Conservation (phyloP, 2,888 invertebrate genomes). For the Odontocolon sp. region DNA sequence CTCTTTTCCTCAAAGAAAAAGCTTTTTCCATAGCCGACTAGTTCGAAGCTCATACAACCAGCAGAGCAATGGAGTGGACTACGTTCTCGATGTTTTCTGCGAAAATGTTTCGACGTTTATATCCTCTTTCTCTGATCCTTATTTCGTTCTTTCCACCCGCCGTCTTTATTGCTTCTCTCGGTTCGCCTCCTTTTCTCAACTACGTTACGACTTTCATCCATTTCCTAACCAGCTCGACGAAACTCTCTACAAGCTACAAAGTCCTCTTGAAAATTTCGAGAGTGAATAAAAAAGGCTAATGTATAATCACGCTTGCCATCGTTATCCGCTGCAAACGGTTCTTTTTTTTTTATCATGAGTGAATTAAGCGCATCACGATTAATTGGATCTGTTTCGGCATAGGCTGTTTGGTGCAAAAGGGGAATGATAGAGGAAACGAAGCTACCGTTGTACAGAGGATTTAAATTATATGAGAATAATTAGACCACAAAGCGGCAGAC, state of each 20-base stretch:
- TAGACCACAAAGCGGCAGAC: background rate
- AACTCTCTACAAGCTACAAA: background rate
- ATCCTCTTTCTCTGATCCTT: slow-evolving; percentile 7
- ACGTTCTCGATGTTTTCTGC: background rate
- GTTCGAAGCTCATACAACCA: slow-evolving; percentile 41
- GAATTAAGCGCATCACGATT: too few species aligned
- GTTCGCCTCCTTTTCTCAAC: background rate
- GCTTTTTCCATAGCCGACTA: slow-evolving; percentile 30
- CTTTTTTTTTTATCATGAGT: too few species aligned
- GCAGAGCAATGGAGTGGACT: background rate
- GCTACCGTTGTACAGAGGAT: too few species aligned
- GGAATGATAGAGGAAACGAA: too few species aligned
- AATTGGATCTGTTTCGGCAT: background rate
- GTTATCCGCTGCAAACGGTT: too few species aligned
- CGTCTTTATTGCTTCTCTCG: background rate
- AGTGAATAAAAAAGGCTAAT: background rate
- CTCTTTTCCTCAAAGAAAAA: slow-evolving; percentile 20
- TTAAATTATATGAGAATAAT: background rate
- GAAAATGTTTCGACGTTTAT: slow-evolving; percentile 34
- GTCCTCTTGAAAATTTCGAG: background rate
- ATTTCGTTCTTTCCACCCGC: background rate
- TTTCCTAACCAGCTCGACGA: slow-evolving; percentile 7
- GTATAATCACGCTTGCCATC: background rate
- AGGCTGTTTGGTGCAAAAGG: background rate
- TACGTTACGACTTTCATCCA: slow-evolving; percentile 21